Evolutionary conservation across 2,888 invertebrate species (phyloP), one percentile per base, ranked within the genome.

Genomic region (Plemyria rubiginata): DNA sequence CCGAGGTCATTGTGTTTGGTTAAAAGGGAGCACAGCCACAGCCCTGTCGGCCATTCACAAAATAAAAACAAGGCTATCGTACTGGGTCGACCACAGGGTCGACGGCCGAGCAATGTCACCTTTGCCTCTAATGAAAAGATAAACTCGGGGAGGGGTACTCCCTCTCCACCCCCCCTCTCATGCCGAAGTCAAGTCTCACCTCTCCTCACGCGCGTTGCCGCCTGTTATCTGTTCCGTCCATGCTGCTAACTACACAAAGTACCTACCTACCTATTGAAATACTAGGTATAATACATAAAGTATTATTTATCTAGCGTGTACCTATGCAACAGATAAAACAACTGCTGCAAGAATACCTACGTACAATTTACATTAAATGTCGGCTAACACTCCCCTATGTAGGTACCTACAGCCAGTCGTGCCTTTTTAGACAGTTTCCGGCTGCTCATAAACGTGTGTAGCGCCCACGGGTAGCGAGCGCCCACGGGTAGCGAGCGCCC

Each of bases 81-180:
- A 61, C 60, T 67, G 67, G 87, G 84, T 88, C 88, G 79, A 78
- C 74, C 67, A 61, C 60, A 66, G 67, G 87, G 84, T 88, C 88
- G 79, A 78, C 74, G 87, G 78, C 87, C 88, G 81, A 74, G 68
- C 87, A 90, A 90, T 84, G 90, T 90, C 90, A 90, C 89, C 90
- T 90, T 86, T 84, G 79, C 76, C 77, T 72, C 73, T 73, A 82
- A 81, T 80, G 82, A 72, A 80, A 74, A 82, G 82, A 85, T 79
- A 81, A 75, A 71, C 22, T 22, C 22, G 22, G 22, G 22, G 22
- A 22, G 22, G 22, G 22, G 3, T 71, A 67, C 71, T 72, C 68
- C n/a, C 22, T 22, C 46, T 6, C 70, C 71, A 70, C 72, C 72
- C 69, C 71, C 70, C 72, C 66, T 71, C 59, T 70, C 70, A 60